phyloP scores from a whole-genome alignment of 2,113 vertebrate genomes.

The Xenus cinereus region DNA sequence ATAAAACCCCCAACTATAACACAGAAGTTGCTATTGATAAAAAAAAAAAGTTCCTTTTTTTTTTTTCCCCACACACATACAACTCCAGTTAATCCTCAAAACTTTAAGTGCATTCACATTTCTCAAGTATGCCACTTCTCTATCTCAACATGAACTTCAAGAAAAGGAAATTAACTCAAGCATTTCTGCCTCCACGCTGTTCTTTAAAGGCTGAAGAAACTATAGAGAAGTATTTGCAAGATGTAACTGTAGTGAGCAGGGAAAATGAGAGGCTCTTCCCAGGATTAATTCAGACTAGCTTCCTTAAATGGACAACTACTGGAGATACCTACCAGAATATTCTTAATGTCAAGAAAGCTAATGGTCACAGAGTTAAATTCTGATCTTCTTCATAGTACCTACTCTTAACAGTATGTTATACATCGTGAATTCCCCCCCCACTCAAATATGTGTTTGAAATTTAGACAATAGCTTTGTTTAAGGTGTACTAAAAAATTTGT shows the following conservation, averaged over 20 bases:
- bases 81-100: neutral
- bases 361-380: neutral
- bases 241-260: neutral
- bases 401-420: neutral
- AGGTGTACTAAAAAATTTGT: neutral
- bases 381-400: neutral
- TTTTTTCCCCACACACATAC: neutral
- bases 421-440: neutral
- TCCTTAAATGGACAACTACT: neutral
- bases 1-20: accelerated
- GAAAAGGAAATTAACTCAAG: neutral
- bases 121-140: neutral
- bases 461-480: neutral
- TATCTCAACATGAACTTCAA: neutral
- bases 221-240: neutral
- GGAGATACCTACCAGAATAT: neutral
- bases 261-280: neutral
- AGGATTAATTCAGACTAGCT: neutral
- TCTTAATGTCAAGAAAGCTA: neutral
- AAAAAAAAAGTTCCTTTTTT: neutral
- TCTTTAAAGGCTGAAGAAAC: neutral
- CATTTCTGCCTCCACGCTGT: neutral
- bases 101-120: neutral
- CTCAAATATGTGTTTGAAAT: neutral
- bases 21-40: neutral